Evolutionary conservation across 2,113 vertebrate species (phyloP).

Genomic region (Apeltes quadracus): DNA sequence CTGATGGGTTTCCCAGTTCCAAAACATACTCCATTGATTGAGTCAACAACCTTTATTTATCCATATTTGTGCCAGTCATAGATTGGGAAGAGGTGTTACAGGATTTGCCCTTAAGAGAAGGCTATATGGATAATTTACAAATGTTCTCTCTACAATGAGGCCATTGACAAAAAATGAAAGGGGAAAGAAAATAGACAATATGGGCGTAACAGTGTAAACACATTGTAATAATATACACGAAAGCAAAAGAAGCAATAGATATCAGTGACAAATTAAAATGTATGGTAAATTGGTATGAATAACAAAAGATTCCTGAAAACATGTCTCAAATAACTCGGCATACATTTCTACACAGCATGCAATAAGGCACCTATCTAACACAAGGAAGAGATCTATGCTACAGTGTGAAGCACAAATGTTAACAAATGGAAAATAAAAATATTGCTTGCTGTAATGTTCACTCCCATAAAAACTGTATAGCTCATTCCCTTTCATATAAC

Average conservation of each 20-base stretch:
- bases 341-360: conserved; percentile 86
- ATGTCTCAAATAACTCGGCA: conserved; percentile 77
- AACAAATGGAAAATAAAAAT: conserved; percentile 70
- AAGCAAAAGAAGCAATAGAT: conserved; percentile 70
- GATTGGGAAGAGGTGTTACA: conserved; percentile 78
- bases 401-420: conserved; percentile 80
- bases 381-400: conserved; percentile 85
- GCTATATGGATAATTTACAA: conserved; percentile 79
- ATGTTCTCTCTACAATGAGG: conserved; percentile 76
- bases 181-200: conserved; percentile 73
- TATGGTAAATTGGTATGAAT: conserved; percentile 78
- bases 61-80: conserved; percentile 83
- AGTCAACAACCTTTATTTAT: conserved; percentile 86
- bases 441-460: conserved; percentile 77
- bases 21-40: conserved; percentile 31
- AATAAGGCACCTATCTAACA: conserved; percentile 88
- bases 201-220: conserved; percentile 81
- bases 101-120: conserved; percentile 74
- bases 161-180: conserved; percentile 70
- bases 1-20: neutral
- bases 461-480: conserved; percentile 80
- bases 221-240: conserved; percentile 81
- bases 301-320: conserved; percentile 75
- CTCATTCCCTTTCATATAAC: conserved; percentile 81
- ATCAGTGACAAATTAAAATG: conserved; percentile 80